phyloP scores from a whole-genome alignment of 2,113 vertebrate genomes.

The Chlamydotis undulata region DNA sequence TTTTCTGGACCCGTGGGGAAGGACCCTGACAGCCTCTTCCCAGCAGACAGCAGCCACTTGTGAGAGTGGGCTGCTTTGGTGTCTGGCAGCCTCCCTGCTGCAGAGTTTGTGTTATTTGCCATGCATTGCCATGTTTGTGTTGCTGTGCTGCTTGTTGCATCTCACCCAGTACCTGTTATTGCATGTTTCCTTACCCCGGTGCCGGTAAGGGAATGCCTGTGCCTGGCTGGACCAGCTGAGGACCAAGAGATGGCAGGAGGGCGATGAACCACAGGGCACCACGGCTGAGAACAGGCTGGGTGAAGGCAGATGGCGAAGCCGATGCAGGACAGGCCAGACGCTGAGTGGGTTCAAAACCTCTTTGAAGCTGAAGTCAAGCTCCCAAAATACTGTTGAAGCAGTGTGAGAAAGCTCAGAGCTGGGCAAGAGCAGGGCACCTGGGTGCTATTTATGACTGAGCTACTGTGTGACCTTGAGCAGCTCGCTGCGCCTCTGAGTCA shows the following conservation, averaged over 20 bases:
- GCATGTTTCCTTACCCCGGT: not conserved
- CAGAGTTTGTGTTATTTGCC: not conserved
- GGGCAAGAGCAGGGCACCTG: not conserved
- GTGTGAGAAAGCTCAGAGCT: not conserved
- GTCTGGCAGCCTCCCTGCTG: not conserved
- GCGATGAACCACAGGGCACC: not conserved
- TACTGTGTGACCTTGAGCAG: constrained; percentile 30
- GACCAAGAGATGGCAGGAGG: not conserved
- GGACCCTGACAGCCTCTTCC: not conserved
- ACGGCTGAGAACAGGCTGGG: not conserved
- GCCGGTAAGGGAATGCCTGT: not conserved
- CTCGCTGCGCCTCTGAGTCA: constrained; percentile 14
- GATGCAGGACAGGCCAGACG: not conserved
- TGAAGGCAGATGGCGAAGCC: not conserved
- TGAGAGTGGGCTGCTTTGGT: not conserved
- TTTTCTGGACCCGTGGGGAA: not conserved
- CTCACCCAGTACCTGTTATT: not conserved
- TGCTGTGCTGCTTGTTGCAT: not conserved
- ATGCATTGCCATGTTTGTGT: not conserved
- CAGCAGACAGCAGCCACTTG: not conserved
- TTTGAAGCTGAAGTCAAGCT: not conserved
- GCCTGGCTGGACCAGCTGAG: not conserved
- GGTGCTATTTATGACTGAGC: constrained; percentile 12
- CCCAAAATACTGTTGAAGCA: not conserved
- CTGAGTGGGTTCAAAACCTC: not conserved